A percentile compares a stretch with the other conserved stretches of the same genome.
Evolutionary conservation across 1,140 invertebrate genomes (phyloP).

Genomic region (Kradibia gibbosae): DNA sequence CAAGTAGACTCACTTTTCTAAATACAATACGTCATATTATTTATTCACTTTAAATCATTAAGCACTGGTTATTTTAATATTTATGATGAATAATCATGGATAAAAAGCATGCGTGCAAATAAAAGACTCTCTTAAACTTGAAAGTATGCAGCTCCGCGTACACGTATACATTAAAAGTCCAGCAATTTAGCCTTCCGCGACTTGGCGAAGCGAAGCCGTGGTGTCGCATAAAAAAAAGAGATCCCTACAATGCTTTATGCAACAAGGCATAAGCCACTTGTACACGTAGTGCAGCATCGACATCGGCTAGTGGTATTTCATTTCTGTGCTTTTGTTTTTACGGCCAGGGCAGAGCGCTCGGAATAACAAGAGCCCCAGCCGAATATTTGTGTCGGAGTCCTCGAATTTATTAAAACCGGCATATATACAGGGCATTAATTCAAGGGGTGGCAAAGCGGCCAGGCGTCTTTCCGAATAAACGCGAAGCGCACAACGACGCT

Average conservation of each 20-base stretch:
- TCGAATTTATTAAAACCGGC: neutral
- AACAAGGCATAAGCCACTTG: slow-evolving; percentile 50
- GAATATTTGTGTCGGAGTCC: too few relatives aligned
- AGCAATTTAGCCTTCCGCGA: neutral
- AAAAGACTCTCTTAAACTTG: neutral
- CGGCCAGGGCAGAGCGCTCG: neutral
- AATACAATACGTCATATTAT: too few relatives aligned
- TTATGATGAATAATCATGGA: neutral
- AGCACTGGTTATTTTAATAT: too few relatives aligned
- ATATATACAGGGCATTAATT: slow-evolving; percentile 69
- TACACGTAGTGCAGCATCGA: slow-evolving; percentile 52
- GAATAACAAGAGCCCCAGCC: slow-evolving; percentile 17
- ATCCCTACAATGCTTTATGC: slow-evolving; percentile 27
- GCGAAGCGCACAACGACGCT: slow-evolving; percentile 46
- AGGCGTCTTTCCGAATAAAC: slow-evolving; percentile 57
- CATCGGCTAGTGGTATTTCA: slow-evolving; percentile 30
- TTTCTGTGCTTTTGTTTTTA: slow-evolving; percentile 40
- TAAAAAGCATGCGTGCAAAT: slow-evolving; percentile 1
- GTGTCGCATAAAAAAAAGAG: slow-evolving; percentile 60
- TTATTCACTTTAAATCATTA: too few relatives aligned
- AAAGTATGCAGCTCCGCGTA: neutral
- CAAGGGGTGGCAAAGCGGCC: slow-evolving; percentile 69
- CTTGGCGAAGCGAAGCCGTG: slow-evolving; percentile 54
- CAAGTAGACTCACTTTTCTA: too few relatives aligned
- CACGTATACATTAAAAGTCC: neutral